Percentiles rank a stretch among this genome's conserved stretches.
Evolutionary conservation across 2,888 invertebrate species (phyloP).

Genomic region (Corbicula japonica): DNA sequence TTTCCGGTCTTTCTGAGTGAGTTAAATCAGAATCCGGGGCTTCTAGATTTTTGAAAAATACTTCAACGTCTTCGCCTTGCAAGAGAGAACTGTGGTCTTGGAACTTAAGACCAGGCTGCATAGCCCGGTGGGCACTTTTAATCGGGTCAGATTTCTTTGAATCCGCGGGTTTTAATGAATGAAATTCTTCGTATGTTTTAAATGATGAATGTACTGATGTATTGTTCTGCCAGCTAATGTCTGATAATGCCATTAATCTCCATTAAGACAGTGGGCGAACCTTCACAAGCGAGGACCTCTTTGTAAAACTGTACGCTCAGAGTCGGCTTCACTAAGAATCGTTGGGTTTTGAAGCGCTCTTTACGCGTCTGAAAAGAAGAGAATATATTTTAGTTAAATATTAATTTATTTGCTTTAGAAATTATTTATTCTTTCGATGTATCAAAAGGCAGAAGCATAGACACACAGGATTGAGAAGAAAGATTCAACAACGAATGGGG

Average conservation of each 20-base stretch:
- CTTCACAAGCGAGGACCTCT: constrained; percentile 12
- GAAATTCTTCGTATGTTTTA: constrained; percentile 38
- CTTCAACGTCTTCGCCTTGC: constrained; percentile 82
- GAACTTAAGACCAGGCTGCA: constrained; percentile 77
- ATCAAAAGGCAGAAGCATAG: no score
- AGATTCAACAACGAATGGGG: no score
- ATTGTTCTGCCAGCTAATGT: constrained; percentile 55
- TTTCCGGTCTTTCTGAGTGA: constrained; percentile 26
- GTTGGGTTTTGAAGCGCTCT: no score
- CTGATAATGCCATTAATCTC: constrained; percentile 73
- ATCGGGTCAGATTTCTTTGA: constrained; percentile 22
- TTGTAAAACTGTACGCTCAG: no score
- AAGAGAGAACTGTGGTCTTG: constrained; percentile 78
- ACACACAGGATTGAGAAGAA: no score
- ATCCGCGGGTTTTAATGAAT: constrained; percentile 21
- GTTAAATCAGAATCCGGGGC: constrained; percentile 49
- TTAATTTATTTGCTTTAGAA: no score
- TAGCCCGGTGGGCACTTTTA: constrained; percentile 68
- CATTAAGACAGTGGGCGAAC: constrained; percentile 28
- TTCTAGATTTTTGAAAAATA: constrained; percentile 77
- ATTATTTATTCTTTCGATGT: no score
- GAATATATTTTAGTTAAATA: no score
- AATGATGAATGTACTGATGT: constrained; percentile 19
- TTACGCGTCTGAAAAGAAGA: no score
- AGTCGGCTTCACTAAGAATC: no score